Base-by-base conservation (phyloP, 2,888 invertebrate species). In the Molorchus minor region DNA sequence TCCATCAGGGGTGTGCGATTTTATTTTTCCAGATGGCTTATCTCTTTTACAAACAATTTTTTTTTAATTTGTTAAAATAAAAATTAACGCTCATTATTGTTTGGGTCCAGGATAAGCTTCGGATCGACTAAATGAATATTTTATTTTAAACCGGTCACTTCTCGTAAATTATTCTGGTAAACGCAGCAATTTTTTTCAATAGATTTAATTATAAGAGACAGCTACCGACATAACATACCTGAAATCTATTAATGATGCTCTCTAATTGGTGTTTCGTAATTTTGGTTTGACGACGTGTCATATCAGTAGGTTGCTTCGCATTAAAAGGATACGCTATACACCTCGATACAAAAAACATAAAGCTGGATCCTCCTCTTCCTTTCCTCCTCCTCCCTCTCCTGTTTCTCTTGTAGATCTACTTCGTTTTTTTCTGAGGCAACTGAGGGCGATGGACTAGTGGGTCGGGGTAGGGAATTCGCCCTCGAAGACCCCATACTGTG, bases 301-400 rank as follows among this genome's bases (percentile, higher is more conserved):
- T 96, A 80, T 99, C 99, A 4, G 96, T 97, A 0, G 97, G 96
- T 79, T 98, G 98, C 82, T 99, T 99, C 8, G 98, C 97, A 83
- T 98, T 99, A 84, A 99, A 99, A 4, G 98, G 98, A 83, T 99
- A 98, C 4, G 99, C 96, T 76, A 98, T 90, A 82, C 98, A 97
- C 78, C 98, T 87, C 67, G 98, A 96, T 68, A 99, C 94, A 81
- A 99, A n/a, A 99, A 67, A 99, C 98, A 82, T 99, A 99, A 35
- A 99, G 84, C 80, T 99, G 99, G 58, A 99, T 88, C 61, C 95
- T 88, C 62, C 91, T 88, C 80, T 98, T 98, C 65, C 97, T 88
- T 75, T 98, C 96, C 77, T 98, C 98, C 81, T 99, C 98, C 78
- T 98, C 92, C 62, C 94, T 89, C 79, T 98, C 98, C 71, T 96